A percentile compares a stretch with the other conserved stretches of the same genome.
These are phyloP conservation scores for Perizoma flavofasciatum DNA, from an alignment of 2,888 invertebrate genomes.

Conservation along the genomic window DNA sequence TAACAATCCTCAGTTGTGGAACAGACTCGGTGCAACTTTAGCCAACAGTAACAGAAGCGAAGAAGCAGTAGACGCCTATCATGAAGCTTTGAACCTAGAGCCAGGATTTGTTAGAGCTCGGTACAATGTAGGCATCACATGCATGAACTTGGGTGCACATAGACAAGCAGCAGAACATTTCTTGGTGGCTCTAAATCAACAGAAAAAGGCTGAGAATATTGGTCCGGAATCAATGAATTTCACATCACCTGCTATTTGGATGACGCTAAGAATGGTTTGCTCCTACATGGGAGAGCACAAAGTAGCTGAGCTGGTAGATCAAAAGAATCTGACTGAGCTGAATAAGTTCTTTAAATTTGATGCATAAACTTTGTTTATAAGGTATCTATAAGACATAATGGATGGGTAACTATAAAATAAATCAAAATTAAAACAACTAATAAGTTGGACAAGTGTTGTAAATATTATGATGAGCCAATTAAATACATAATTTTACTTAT, in stretches of 20 bases:
- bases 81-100: conserved; percentile 93
- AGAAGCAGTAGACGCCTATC: conserved; percentile 98
- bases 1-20: conserved; percentile 96
- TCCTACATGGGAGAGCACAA: conserved; percentile 90
- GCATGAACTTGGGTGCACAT: conserved; percentile 97
- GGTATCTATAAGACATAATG: too few species aligned
- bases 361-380: neutral
- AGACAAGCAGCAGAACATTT: conserved; percentile 98
- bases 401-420: too few species aligned
- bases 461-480: neutral
- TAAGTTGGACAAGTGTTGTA: conserved; percentile 20
- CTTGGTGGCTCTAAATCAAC: conserved; percentile 95
- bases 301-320: conserved; percentile 84
- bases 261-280: conserved; percentile 93
- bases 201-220: conserved; percentile 84
- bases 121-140: conserved; percentile 99
- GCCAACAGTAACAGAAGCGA: conserved; percentile 98
- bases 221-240: conserved; percentile 67
- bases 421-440: too few species aligned
- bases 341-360: conserved; percentile 81
- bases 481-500: neutral
- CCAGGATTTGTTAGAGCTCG: conserved; percentile 98
- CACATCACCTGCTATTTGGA: conserved; percentile 96
- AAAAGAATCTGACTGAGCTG: conserved; percentile 84
- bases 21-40: conserved; percentile 97